phyloP scores from a whole-genome alignment of 2,113 vertebrate species.

The Bettongia penicillata region DNA sequence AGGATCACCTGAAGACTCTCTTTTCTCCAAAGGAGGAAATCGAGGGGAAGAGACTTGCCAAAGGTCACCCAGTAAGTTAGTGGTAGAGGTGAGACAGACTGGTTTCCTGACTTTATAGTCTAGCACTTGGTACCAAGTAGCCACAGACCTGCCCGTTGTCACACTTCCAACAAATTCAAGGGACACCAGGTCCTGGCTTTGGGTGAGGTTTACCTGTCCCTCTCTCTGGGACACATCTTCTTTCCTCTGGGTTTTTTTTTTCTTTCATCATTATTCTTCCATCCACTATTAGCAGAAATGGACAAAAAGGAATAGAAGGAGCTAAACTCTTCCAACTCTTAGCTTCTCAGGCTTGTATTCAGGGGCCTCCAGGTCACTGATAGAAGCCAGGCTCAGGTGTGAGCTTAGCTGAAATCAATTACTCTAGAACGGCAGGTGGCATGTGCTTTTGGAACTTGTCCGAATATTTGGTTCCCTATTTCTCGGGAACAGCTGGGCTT shows the following conservation, averaged over 20 bases:
- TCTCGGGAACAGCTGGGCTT: constrained; percentile 12
- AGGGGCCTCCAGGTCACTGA: neutral
- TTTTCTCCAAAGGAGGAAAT: constrained; percentile 36
- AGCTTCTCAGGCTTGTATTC: neutral
- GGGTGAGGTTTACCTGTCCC: neutral
- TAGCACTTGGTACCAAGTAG: neutral
- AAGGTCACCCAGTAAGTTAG: constrained; percentile 43
- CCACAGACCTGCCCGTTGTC: neutral
- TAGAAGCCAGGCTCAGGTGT: neutral
- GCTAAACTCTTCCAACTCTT: neutral
- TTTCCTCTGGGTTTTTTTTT: neutral
- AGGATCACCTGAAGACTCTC: neutral
- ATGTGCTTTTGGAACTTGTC: constrained; percentile 35
- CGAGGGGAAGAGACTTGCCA: constrained; percentile 20
- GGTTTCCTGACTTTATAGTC: neutral
- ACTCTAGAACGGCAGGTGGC: constrained; percentile 19
- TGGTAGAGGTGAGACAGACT: neutral
- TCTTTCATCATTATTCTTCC: neutral
- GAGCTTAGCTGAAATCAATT: constrained; percentile 21
- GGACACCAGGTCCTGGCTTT: neutral
- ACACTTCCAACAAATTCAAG: constrained; percentile 10
- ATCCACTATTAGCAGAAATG: neutral
- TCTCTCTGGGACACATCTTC: neutral
- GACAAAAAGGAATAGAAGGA: neutral
- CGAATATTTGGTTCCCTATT: constrained; percentile 32